A percentile compares a stretch with the other conserved stretches of the same genome.
These are phyloP conservation scores for Cyphomyrus discorhynchus DNA, from an alignment of 2,113 vertebrate genomes.

Conservation along the genomic window DNA sequence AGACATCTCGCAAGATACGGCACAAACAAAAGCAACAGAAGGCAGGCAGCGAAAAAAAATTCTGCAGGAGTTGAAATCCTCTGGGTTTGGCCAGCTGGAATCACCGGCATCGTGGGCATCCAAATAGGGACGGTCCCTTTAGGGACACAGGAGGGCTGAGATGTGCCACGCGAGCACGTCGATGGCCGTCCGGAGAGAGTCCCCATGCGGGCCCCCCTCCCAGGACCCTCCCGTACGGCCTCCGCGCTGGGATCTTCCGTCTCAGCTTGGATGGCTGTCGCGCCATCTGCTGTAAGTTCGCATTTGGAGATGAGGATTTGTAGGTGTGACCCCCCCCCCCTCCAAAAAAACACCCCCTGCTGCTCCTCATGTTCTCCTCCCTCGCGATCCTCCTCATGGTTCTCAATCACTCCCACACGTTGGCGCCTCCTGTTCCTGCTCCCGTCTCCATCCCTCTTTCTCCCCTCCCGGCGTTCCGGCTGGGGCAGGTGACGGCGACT, in stretches of 20 bases:
- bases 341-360: not conserved
- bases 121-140: not conserved
- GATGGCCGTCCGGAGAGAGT: not conserved
- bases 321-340: not conserved
- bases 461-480: constrained; percentile 20
- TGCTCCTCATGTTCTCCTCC: not conserved
- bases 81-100: not conserved
- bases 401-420: not conserved
- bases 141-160: not conserved
- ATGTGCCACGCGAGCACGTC: not conserved
- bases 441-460: not conserved
- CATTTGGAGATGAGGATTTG: not conserved
- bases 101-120: not conserved
- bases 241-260: not conserved
- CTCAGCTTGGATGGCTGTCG: not conserved
- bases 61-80: not conserved
- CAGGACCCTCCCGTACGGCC: not conserved
- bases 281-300: not conserved
- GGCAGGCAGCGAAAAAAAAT: not conserved
- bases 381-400: not conserved
- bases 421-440: not conserved
- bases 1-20: not conserved
- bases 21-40: not conserved
- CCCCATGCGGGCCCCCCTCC: not conserved
- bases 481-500: constrained; percentile 6